These are phyloP conservation scores for Octopus sinensis DNA, from an alignment of 1,140 invertebrate genomes.

Conservation along the genomic window DNA sequence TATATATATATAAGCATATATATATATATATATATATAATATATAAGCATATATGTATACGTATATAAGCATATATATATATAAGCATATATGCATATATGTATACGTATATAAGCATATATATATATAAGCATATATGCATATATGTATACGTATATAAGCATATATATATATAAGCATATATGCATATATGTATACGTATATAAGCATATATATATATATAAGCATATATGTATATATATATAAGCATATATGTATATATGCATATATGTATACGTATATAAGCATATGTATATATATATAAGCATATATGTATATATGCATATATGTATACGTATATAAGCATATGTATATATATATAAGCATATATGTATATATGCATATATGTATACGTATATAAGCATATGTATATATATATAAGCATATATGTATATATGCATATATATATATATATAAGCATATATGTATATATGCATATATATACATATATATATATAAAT, in stretches of 20 bases:
- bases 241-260: not conserved
- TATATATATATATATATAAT: not conserved
- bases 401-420: not conserved
- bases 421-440: not conserved
- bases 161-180: not conserved
- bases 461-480: constrained; percentile 12
- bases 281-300: not conserved
- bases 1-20: too few species aligned
- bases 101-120: not conserved
- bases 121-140: not conserved
- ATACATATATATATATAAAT: constrained; percentile 11
- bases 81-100: not conserved
- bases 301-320: not conserved
- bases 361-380: not conserved
- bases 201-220: not conserved
- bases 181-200: not conserved
- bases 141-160: not conserved
- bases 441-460: not conserved
- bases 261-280: not conserved
- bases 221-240: not conserved
- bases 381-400: not conserved
- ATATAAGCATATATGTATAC: not conserved
- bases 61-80: not conserved
- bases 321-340: not conserved
- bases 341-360: not conserved